Percentiles rank a stretch among this genome's conserved stretches.
These are phyloP conservation scores for Stichodactyla helianthus DNA, from an alignment of 64 coral and sea anemone species.

Conservation along the genomic window DNA sequence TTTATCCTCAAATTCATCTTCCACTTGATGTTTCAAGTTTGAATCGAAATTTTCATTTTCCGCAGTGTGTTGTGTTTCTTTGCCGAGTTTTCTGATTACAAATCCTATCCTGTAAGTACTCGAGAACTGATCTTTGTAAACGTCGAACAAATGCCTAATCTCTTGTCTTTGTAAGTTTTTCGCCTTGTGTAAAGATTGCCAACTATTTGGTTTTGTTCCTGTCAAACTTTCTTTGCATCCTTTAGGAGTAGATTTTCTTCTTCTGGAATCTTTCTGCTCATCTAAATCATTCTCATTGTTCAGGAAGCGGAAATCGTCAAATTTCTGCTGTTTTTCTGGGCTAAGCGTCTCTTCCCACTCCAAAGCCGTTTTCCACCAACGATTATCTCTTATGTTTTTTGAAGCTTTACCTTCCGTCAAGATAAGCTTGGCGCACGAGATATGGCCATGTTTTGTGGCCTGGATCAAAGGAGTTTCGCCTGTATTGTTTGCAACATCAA, in stretches of 20 bases:
- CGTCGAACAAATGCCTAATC: conserved; percentile 26
- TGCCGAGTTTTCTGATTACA: neutral
- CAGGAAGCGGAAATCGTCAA: neutral
- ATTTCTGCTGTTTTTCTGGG: neutral
- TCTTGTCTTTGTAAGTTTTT: conserved; percentile 52
- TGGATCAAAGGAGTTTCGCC: conserved; percentile 72
- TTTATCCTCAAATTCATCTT: neutral
- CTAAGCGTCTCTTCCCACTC: conserved; percentile 59
- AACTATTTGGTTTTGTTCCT: neutral
- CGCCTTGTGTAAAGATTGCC: neutral
- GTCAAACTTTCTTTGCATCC: neutral
- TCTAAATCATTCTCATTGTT: neutral
- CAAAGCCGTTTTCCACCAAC: conserved; percentile 41
- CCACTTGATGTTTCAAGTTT: neutral
- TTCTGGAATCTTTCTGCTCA: neutral
- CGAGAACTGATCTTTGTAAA: conserved; percentile 76
- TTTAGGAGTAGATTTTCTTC: neutral
- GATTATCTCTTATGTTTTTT: conserved; percentile 55
- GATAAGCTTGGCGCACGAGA: conserved; percentile 36
- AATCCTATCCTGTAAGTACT: conserved; percentile 45
- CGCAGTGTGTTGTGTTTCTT: neutral
- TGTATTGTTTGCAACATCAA: conserved; percentile 68
- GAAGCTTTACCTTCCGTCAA: conserved; percentile 74
- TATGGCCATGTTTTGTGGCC: conserved; percentile 41
- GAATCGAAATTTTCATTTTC: neutral